phyloP scores from a whole-genome alignment of 1,140 invertebrate species.

The Drosophila ironensis region DNA sequence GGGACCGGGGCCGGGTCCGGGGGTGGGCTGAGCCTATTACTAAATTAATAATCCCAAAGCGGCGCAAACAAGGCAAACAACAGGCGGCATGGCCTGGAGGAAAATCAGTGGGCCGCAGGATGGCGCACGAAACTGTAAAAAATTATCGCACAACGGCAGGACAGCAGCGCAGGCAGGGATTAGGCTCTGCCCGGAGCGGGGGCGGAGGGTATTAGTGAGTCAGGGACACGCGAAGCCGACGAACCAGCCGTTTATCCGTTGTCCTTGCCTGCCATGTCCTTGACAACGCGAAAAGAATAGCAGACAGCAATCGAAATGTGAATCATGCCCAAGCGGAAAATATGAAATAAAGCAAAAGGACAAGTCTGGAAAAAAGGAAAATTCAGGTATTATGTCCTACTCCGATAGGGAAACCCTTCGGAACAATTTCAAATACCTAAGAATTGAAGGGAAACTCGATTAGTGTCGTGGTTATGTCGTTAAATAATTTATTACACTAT shows the following conservation, averaged over 20 bases:
- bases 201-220: neutral
- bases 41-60: constrained; percentile 69
- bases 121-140: constrained; percentile 52
- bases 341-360: neutral
- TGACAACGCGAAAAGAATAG: constrained; percentile 32
- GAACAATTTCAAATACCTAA: too few relatives aligned
- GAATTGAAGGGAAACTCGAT: too few relatives aligned
- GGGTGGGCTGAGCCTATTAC: constrained; percentile 54
- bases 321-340: constrained; percentile 5
- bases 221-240: neutral
- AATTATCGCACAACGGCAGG: constrained; percentile 48
- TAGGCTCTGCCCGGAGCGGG: neutral
- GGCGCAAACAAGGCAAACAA: constrained; percentile 29
- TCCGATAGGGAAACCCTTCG: too few relatives aligned
- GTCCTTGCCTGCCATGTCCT: constrained; percentile 35
- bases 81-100: constrained; percentile 13
- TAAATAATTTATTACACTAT: too few relatives aligned
- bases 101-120: constrained; percentile 3
- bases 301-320: constrained; percentile 5
- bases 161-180: constrained; percentile 4
- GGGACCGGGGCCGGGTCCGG: constrained; percentile 2
- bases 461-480: neutral
- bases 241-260: constrained; percentile 21
- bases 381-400: neutral
- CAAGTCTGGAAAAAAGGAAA: neutral